Evolutionary conservation across 2,113 vertebrate species (phyloP), one percentile per base, ranked within the genome.

Genomic region (Accipiter cooperii): DNA sequence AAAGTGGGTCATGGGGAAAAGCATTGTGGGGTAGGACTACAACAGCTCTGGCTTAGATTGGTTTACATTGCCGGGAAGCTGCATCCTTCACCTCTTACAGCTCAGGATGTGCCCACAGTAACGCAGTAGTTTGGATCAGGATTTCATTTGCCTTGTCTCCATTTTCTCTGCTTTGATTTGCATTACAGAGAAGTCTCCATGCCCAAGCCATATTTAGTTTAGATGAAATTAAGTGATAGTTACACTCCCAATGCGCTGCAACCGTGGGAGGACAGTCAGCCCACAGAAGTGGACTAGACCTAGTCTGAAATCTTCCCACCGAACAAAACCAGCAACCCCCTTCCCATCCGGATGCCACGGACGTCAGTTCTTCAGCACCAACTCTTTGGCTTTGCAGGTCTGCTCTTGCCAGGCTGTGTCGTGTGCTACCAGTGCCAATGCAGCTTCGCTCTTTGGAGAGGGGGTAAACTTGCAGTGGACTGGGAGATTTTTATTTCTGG

Each of bases 261-360:
- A n/a, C 13, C 0, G 0, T 20, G 46, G 40, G 63, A 83, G 21
- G 22, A 49, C 24, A 64, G 17, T 22, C 61, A 84, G 51, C 10
- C 25, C 46, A 26, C 31, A 9, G 9, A 55, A 66, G 13, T 42
- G 17, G 24, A 38, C 31, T 47, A 31, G 25, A 51, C 7, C 4
- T 47, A 13, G 17, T 13, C 51, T 75, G 75, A 92, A 92, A 36
- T 22, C 13, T 17, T 92, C 21, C 36, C 36, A 15, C 16, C 1
- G 1, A 74, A 83, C 24, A 33, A 79, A 80, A 31, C 4, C 17
- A 77, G 15, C 13, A 68, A 31, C 5, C 15, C 6, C 13, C 13
- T 73, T 77, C 57, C 31, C 36, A 33, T 29, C 34, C 0, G 0
- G 31, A 33, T 38, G 22, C 9, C 13, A 13, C 4, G 11, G 31